phyloP scores from a whole-genome alignment of 2,113 vertebrate genomes.

The Phaethon lepturus region DNA sequence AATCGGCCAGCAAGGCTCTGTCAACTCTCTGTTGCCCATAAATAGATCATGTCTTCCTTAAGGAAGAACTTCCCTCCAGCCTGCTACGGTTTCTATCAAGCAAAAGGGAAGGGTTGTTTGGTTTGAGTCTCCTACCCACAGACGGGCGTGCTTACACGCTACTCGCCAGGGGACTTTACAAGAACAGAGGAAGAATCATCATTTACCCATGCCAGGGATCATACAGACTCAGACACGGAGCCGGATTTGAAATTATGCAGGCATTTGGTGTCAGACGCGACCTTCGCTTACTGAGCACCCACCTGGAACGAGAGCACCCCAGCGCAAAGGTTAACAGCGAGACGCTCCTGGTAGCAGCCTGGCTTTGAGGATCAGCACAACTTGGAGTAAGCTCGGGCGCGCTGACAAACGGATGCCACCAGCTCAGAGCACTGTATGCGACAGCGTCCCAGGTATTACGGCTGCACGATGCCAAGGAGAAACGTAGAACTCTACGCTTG shows the following conservation, averaged over 20 bases:
- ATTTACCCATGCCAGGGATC: not conserved
- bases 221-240: rapidly evolving
- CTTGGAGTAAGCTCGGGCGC: rapidly evolving
- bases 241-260: not conserved
- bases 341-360: not conserved
- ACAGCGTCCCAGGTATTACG: rapidly evolving
- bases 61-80: not conserved
- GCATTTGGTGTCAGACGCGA: rapidly evolving
- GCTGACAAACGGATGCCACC: not conserved
- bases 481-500: rapidly evolving
- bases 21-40: rapidly evolving
- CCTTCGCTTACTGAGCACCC: not conserved
- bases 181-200: not conserved
- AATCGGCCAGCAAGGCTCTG: not conserved
- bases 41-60: not conserved
- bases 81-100: not conserved
- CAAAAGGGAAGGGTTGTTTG: not conserved
- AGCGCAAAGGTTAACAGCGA: rapidly evolving
- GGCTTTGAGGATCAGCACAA: not conserved
- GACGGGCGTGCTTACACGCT: not conserved
- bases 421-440: not conserved
- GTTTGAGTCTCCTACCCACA: not conserved
- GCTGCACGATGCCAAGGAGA: rapidly evolving
- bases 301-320: not conserved
- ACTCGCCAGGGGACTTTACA: not conserved